These are phyloP conservation scores for Laupala kohalensis DNA, from an alignment of 1,140 invertebrate genomes.

Conservation along the genomic window DNA sequence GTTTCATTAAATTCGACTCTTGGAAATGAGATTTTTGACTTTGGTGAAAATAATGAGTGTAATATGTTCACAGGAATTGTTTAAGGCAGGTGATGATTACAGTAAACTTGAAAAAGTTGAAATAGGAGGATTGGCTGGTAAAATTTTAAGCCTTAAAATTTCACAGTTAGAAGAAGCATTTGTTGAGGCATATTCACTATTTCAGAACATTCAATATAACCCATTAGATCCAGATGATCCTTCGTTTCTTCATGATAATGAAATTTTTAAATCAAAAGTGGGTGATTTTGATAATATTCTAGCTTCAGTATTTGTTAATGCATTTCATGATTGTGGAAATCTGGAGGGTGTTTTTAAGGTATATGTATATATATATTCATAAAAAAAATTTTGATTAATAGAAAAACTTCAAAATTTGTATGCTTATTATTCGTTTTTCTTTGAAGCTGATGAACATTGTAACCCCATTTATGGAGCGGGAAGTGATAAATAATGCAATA, in stretches of 20 bases:
- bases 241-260: slow-evolving; percentile 68
- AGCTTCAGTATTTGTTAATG: slow-evolving; percentile 76
- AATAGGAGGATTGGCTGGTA: slow-evolving; percentile 81
- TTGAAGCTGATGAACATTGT: neutral
- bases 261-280: slow-evolving; percentile 68
- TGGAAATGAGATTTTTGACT: too few relatives aligned
- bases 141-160: slow-evolving; percentile 62
- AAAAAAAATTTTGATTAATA: neutral
- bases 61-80: slow-evolving; percentile 51
- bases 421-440: too few relatives aligned
- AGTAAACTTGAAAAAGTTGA: slow-evolving; percentile 90
- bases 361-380: neutral
- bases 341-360: slow-evolving; percentile 85
- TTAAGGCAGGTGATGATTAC: slow-evolving; percentile 84
- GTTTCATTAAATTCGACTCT: too few relatives aligned
- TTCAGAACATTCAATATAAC: slow-evolving; percentile 48
- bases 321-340: slow-evolving; percentile 82
- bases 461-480: neutral
- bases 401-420: neutral
- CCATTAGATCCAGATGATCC: slow-evolving; percentile 79
- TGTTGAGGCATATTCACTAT: slow-evolving; percentile 59
- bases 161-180: slow-evolving; percentile 74
- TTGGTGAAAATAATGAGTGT: too few relatives aligned
- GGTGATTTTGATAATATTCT: slow-evolving; percentile 77
- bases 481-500: neutral